These are phyloP conservation scores for Colius striatus DNA, from an alignment of 2,113 vertebrate species.

Conservation along the genomic window DNA sequence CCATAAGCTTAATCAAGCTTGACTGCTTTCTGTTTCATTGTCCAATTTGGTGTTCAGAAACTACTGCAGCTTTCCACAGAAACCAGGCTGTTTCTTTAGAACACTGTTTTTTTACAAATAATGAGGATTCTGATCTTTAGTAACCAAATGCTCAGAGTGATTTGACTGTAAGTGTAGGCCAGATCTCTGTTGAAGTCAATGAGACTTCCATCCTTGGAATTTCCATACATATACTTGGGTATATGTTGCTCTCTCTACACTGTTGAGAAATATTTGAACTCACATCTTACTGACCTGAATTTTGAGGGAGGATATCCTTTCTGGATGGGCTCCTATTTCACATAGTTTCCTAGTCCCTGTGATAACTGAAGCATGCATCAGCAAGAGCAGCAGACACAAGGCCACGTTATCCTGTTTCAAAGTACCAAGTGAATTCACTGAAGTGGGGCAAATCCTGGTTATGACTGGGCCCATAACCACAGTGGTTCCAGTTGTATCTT, in stretches of 20 bases:
- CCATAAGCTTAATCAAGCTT: background rate
- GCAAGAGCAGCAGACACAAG: background rate
- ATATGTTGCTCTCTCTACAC: fast-evolving
- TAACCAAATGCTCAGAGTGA: background rate
- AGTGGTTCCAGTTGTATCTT: background rate
- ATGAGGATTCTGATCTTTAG: background rate
- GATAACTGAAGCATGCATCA: background rate
- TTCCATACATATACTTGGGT: too few species aligned
- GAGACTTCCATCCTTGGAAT: background rate
- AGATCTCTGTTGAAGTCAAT: background rate
- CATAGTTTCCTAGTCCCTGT: background rate
- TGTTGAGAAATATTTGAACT: background rate
- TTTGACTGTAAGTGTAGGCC: background rate
- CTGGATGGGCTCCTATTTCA: background rate
- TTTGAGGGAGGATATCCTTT: background rate
- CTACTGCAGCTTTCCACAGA: background rate
- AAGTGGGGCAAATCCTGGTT: background rate
- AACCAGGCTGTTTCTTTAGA: background rate
- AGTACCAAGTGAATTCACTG: background rate
- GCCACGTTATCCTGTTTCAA: background rate
- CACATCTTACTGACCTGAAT: background rate
- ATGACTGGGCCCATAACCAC: background rate
- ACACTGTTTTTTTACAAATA: background rate
- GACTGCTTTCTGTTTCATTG: fast-evolving
- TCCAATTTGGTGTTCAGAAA: background rate